Evolutionary conservation across 1,140 invertebrate genomes (phyloP).

Genomic region (Diploscapter pachys): DNA sequence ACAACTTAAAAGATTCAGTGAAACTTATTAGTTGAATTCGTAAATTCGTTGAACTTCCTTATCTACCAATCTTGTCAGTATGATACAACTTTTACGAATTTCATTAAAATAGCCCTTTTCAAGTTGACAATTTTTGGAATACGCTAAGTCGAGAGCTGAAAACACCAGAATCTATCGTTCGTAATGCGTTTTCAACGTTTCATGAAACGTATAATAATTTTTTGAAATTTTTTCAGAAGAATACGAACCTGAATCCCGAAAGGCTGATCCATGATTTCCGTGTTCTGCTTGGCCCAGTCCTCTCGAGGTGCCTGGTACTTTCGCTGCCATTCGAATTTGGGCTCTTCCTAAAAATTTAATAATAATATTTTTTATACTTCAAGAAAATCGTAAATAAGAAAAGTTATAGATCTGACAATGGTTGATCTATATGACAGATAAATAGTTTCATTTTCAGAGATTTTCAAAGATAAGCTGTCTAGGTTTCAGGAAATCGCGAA

Average conservation of each 20-base stretch:
- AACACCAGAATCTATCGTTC: too few species aligned
- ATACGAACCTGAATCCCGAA: constrained; percentile 81
- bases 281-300: constrained; percentile 61
- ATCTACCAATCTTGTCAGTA: too few species aligned
- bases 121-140: too few species aligned
- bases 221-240: background rate
- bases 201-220: background rate
- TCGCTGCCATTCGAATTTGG: constrained; percentile 98
- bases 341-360: constrained; percentile 66
- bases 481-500: too few species aligned
- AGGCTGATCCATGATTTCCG: constrained; percentile 81
- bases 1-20: background rate
- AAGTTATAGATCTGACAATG: background rate
- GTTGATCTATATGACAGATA: background rate
- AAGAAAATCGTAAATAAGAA: background rate
- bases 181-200: too few species aligned
- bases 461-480: too few species aligned
- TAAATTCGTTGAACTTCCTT: background rate
- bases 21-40: constrained; percentile 8
- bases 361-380: background rate
- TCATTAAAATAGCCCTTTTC: too few species aligned
- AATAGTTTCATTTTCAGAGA: background rate
- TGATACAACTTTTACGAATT: too few species aligned
- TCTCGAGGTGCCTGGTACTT: constrained; percentile 98
- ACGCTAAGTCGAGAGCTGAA: too few species aligned